Evolutionary conservation across 2,113 vertebrate species (phyloP).

Genomic region (Sapayoa aenigma): DNA sequence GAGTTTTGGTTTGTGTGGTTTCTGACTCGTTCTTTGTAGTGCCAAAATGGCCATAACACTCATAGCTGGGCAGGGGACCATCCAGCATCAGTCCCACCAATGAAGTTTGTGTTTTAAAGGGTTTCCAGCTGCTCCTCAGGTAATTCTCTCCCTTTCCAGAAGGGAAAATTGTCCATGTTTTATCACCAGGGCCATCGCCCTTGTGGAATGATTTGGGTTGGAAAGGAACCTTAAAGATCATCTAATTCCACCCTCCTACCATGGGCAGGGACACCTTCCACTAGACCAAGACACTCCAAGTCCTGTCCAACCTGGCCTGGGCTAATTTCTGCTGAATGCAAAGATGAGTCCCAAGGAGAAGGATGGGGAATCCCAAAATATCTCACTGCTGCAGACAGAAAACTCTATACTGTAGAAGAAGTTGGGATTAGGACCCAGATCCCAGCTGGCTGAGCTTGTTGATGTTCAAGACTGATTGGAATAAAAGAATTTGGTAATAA

Average conservation of each 20-base stretch:
- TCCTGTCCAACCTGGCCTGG: neutral
- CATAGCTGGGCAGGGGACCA: neutral
- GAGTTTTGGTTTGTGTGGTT: neutral
- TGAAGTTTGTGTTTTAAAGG: rapidly evolving
- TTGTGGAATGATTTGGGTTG: neutral
- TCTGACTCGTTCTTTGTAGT: neutral
- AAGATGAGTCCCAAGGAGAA: neutral
- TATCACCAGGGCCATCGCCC: neutral
- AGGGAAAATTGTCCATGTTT: neutral
- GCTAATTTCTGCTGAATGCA: neutral
- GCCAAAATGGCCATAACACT: neutral
- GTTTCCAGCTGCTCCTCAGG: neutral
- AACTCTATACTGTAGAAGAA: neutral
- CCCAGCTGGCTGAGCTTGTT: neutral
- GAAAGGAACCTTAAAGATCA: neutral
- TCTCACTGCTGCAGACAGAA: neutral
- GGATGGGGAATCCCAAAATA: neutral
- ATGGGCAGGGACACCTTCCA: neutral
- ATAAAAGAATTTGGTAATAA: neutral
- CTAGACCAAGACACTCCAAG: neutral
- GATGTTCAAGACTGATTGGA: neutral
- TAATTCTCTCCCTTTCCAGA: neutral
- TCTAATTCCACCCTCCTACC: neutral
- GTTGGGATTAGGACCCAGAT: too few species aligned
- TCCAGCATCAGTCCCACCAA: neutral